A percentile compares a stretch with the other conserved stretches of the same genome.
Evolutionary conservation across 2,888 invertebrate species (phyloP).

Genomic region (Bombylius discolor): DNA sequence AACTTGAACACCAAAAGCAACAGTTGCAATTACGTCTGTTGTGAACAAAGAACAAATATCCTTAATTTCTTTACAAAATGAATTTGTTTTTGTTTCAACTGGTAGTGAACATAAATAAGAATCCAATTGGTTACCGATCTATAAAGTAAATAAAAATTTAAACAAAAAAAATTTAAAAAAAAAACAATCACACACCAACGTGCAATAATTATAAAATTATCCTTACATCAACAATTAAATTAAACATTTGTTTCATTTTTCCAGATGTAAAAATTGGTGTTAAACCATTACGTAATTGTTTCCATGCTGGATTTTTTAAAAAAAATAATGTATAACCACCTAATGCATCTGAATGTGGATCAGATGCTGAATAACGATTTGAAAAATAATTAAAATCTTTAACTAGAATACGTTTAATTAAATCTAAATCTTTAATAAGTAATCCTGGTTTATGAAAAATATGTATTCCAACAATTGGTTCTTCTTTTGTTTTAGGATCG

Average conservation of each 20-base stretch:
- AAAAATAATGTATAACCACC: slow-evolving; percentile 36
- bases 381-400: slow-evolving; percentile 38
- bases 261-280: slow-evolving; percentile 38
- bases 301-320: slow-evolving; percentile 36
- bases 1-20: slow-evolving; percentile 30
- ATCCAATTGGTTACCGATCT: slow-evolving; percentile 28
- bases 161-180: neutral
- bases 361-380: slow-evolving; percentile 26
- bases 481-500: slow-evolving; percentile 20
- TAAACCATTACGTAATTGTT: slow-evolving; percentile 32
- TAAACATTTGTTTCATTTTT: slow-evolving; percentile 34
- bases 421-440: slow-evolving; percentile 35
- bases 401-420: slow-evolving; percentile 36
- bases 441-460: slow-evolving; percentile 36
- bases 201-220: neutral
- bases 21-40: slow-evolving; percentile 30
- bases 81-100: neutral
- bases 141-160: neutral
- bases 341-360: slow-evolving; percentile 30
- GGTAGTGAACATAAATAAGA: slow-evolving; percentile 2
- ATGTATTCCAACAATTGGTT: slow-evolving; percentile 32
- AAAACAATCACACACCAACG: neutral
- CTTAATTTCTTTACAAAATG: slow-evolving; percentile 3
- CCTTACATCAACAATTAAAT: slow-evolving; percentile 26
- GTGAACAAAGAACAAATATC: slow-evolving; percentile 25